Base-by-base conservation (phyloP, 1,140 invertebrate genomes). In the Venturia canescens region DNA sequence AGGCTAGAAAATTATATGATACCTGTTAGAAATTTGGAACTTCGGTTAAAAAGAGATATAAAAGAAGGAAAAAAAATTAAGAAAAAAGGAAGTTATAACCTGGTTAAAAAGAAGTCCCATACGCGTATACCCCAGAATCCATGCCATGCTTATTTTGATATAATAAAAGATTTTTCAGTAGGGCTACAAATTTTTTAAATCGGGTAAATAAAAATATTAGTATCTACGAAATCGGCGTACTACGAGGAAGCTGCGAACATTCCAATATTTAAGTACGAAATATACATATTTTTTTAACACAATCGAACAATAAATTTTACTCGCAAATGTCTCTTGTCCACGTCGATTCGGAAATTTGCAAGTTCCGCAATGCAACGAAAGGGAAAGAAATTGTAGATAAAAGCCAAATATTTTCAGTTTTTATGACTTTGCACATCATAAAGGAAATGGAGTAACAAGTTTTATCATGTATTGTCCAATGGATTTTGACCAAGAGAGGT, bases 221-320 rank as follows among this genome's bases (percentile, higher is more conserved):
- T 63, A 26, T 69, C 48, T 29, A 48, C 71, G 48, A 74, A 57
- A 53, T 29, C 26, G 31, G 16, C 44, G 48, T 29, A 74, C 23
- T 4, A 13, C 16, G 48, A 74, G 71, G 29, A 69, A 21, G 29
- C 66, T 27, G 66, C 29, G 34, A 29, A 53, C 71, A 27, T 74
- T 74, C 71, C 44, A 57, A 50, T 29, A 44, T n/a, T 48, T 74
- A 44, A 74, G 71, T 74, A 74, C 71, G 71, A 74, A 74, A 74
- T 23, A 72, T 6, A 27, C 26, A 69, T 69, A 26, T 69, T 69
- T 74, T 74, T 74, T 74, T 74, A 57, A n/a, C 18, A 57, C 34
- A 4, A 11, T 44, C 38, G 38, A 44, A 44, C 16, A 53, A 53
- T 53, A 53, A 53, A 53, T 57, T 27, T 74, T 26, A 13, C 44